Base-by-base conservation (phyloP, 2,888 invertebrate genomes). In the Myathropa florea region DNA sequence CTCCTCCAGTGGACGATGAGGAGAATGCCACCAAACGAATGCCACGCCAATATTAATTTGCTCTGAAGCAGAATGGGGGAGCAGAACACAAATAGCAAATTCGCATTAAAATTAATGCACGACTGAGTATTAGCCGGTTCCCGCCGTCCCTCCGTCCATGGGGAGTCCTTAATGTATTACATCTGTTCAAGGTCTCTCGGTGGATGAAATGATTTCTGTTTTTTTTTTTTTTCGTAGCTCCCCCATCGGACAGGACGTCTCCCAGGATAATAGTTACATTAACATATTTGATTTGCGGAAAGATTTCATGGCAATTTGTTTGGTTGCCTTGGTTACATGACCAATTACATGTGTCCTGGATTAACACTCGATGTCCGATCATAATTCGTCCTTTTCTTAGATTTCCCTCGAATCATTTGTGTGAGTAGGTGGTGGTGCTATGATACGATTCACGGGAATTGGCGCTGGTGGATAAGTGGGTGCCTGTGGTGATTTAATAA, bases 201-300 rank as follows among this genome's bases (percentile, higher is more conserved):
- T 64, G 70, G 55, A 39, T 33, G 23, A 57, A 57, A 46, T 53
- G 63, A 59, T 64, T 59, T 57, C 55, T 18, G 55, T 7, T n/a
- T 2, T 30, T 39, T 60, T 59, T 26, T 39, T n/a, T 30, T 59
- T 4, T 18, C 3, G 26, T 10, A 3, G 7, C 28, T 46, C 33
- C 30, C 23, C n/a, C 9, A 21, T 12, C 7, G 21, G 23, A 21
- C 21, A 57, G 12, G 57, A 57, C 39, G 23, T 10, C 14, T 28
- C 12, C 53, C 76, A 12, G n/a, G 7, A 61, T 30, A 57, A 71
- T 64, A 78, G 61, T 61, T 64, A 53, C 21, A 78, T 71, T 71
- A 64, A 78, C 64, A 78, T 78, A 78, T 59, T 78, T 78, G 71
- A 78, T 78, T 78, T 78, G 78, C 30, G 30, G 24, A 78, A 14